A percentile compares a stretch with the other conserved stretches of the same genome.
phyloP scores from a whole-genome alignment of 2,888 invertebrate genomes.

The Agrotis segetum region DNA sequence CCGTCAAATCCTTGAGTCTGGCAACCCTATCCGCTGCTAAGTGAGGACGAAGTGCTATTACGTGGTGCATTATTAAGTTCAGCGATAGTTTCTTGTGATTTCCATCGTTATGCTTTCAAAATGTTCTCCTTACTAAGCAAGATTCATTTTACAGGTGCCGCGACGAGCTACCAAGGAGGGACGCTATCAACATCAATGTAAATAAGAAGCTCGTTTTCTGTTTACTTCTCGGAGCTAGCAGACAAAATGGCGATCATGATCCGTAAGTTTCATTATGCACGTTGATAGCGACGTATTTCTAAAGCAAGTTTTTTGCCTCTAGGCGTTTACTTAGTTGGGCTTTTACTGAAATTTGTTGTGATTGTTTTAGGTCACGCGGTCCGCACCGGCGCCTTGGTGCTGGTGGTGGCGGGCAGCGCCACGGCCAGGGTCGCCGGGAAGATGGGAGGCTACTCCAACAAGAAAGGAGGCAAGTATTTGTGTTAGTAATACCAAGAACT shows the following conservation, averaged over 20 bases:
- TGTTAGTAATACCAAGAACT: too few species aligned
- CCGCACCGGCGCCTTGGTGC: conserved; percentile 79
- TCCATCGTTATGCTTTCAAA: conserved; percentile 15
- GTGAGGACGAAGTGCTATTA: conserved; percentile 33
- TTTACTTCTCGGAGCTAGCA: conserved; percentile 28
- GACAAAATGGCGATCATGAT: conserved; percentile 73
- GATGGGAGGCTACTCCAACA: conserved; percentile 94
- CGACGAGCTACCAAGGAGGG: conserved; percentile 37
- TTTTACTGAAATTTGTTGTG: not conserved
- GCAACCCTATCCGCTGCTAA: conserved; percentile 32
- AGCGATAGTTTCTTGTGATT: conserved; percentile 24
- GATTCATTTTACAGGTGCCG: conserved; percentile 60
- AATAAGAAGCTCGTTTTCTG: conserved; percentile 41
- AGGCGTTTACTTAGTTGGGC: not conserved
- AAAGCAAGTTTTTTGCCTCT: not conserved
- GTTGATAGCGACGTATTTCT: not conserved
- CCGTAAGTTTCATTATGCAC: conserved; percentile 57
- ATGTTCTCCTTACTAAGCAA: conserved; percentile 10
- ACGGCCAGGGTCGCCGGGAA: conserved; percentile 95
- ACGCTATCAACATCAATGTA: conserved; percentile 48
- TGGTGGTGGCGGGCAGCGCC: conserved; percentile 86
- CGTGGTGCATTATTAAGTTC: conserved; percentile 42
- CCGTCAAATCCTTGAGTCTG: not conserved
- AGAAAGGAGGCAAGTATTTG: conserved; percentile 92
- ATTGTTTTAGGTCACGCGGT: conserved; percentile 73